A percentile compares a stretch with the other conserved stretches of the same genome.
phyloP scores from a whole-genome alignment of 2,888 invertebrate species.

The Trissolcus japonicus region DNA sequence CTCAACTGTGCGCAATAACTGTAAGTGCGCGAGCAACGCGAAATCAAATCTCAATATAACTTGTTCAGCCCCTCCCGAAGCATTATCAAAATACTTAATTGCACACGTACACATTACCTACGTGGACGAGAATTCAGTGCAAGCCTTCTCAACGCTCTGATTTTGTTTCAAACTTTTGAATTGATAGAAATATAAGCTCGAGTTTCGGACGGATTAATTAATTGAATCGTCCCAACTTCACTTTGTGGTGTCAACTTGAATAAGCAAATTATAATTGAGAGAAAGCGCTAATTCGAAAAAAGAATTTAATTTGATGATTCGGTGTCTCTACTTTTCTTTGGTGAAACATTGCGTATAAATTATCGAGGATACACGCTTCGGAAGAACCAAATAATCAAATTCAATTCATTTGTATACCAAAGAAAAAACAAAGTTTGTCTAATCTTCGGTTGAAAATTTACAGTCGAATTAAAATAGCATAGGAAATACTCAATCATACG shows the following conservation, averaged over 20 bases:
- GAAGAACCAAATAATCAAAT: too few species aligned
- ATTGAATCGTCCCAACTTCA: constrained; percentile 16
- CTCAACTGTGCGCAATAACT: constrained; percentile 74
- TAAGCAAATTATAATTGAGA: constrained; percentile 18
- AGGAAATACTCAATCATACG: too few species aligned
- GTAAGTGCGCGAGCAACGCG: constrained; percentile 67
- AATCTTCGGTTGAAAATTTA: neutral
- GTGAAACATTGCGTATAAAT: neutral
- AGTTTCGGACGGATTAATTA: constrained; percentile 12
- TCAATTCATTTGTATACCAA: neutral
- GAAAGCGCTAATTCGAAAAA: constrained; percentile 3
- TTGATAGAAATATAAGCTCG: constrained; percentile 13
- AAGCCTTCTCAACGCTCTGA: neutral
- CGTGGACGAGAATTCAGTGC: neutral
- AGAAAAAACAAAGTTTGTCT: neutral
- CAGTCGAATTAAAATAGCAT: too few species aligned
- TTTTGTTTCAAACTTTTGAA: constrained; percentile 12
- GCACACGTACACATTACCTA: constrained; percentile 1
- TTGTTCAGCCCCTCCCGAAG: neutral
- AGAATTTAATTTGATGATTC: neutral
- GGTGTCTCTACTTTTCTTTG: neutral
- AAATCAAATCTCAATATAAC: constrained; percentile 4
- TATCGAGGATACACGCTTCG: neutral
- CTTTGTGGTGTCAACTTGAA: constrained; percentile 16
- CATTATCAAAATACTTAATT: constrained; percentile 2